phyloP scores from a whole-genome alignment of 2,888 invertebrate genomes.

The Synanthedon tipuliformis region DNA sequence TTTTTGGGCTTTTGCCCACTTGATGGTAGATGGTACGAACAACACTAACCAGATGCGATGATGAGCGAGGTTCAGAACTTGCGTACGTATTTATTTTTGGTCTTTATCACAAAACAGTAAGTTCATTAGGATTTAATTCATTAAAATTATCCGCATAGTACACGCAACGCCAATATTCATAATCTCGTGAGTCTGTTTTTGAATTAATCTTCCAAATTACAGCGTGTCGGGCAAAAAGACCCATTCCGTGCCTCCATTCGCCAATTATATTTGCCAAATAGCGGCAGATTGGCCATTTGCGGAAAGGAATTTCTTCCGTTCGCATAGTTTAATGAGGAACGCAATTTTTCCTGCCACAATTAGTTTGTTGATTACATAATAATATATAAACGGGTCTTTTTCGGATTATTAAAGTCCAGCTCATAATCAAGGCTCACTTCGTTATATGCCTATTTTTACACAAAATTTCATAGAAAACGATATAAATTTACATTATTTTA shows the following conservation, averaged over 20 bases:
- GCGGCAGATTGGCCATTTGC: constrained; percentile 54
- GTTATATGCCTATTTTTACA: too few relatives aligned
- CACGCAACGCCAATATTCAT: constrained; percentile 40
- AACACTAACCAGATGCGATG: not conserved
- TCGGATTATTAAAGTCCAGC: too few relatives aligned
- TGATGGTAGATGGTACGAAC: too few relatives aligned
- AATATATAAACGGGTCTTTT: too few relatives aligned
- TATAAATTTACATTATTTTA: too few relatives aligned
- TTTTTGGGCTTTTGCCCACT: too few relatives aligned
- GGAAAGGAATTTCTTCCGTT: constrained; percentile 10
- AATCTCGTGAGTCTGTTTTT: constrained; percentile 41
- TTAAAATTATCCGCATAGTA: not conserved
- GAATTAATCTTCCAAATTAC: constrained; percentile 51
- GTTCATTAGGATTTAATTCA: not conserved
- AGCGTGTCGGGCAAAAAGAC: constrained; percentile 35
- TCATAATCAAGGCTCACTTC: too few relatives aligned
- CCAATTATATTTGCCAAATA: constrained; percentile 47
- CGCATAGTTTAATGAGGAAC: constrained; percentile 3
- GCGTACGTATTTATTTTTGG: not conserved
- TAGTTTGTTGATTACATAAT: too few relatives aligned
- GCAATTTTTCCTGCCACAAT: not conserved
- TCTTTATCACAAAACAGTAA: not conserved
- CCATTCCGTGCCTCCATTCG: constrained; percentile 33
- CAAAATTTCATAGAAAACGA: too few relatives aligned
- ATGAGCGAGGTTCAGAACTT: not conserved